Evolutionary conservation across 2,888 invertebrate species (phyloP), one percentile per base, ranked within the genome.

Genomic region (Xanthia icteritia): DNA sequence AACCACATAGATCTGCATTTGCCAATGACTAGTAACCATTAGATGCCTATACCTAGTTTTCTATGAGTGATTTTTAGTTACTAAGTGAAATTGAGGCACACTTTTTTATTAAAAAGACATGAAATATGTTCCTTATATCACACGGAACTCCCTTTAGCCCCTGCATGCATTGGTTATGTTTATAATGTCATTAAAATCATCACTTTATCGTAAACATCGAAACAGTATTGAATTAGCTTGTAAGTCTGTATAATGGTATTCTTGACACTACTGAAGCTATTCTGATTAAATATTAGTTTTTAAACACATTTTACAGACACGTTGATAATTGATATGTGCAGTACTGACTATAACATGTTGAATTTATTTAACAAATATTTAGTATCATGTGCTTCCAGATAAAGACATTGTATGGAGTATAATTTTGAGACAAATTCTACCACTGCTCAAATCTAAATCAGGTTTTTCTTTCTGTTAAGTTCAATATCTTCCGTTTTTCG

Each of bases 341-440:
- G 74, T 80, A 77, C 58, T 64, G 48, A 84, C 74, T 85, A 68
- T 64, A 73, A 74, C 58, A 71, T 79, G n/a, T 54, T 73, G 42
- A 60, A 39, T 42, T 42, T 42, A 42, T 11, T 42, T 11, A 42
- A 42, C 42, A 2, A 42, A 42, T 42, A 42, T 42, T 42, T 42
- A 42, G 42, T 42, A 42, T 42, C 42, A 56, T 86, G 90, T 89
- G 91, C 92, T 93, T 93, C 92, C 92, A 89, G 81, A 84, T 84
- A 86, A 84, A 87, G 67, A 84, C 70, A 77, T 76, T 69, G 48
- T 80, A 77, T 69, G 79, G 76, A 79, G 73, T 63, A 31, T 66
- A 77, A 71, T 71, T 79, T 85, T 83, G 36, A 74, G 74, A 77
- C 48, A 63, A 81, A 65, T 75, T 88, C 72, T 82, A 81, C 45